Evolutionary conservation across 1,140 invertebrate genomes (phyloP).

Genomic region (Lordiphosa stackelbergi): DNA sequence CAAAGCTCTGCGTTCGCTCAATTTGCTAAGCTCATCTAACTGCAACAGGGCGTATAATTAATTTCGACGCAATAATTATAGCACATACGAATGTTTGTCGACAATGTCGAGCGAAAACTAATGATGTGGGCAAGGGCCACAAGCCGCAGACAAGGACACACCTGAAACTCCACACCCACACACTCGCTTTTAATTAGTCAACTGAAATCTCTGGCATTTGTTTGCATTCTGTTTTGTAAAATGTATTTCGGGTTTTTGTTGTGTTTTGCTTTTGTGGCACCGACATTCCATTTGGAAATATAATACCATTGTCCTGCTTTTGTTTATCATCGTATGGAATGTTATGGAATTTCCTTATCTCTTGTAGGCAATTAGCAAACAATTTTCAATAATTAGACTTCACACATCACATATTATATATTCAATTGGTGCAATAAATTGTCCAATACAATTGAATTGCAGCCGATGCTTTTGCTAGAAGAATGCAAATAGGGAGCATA

Average conservation of each 20-base stretch:
- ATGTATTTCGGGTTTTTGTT: background rate
- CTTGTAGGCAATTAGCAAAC: too few relatives aligned
- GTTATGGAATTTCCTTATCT: background rate
- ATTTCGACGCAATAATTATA: slow-evolving; percentile 62
- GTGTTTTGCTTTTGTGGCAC: background rate
- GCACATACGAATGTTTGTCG: slow-evolving; percentile 40
- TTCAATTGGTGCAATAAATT: slow-evolving; percentile 24
- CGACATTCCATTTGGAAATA: background rate
- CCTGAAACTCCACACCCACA: slow-evolving; percentile 6
- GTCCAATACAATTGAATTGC: slow-evolving; percentile 31
- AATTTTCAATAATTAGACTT: too few relatives aligned
- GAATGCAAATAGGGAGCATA: background rate
- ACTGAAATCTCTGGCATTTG: slow-evolving; percentile 32
- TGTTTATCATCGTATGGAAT: background rate
- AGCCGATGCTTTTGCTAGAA: background rate
- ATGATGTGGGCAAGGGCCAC: slow-evolving; percentile 19
- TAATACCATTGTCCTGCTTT: background rate
- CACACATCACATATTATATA: too few relatives aligned
- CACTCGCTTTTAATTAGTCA: slow-evolving; percentile 40
- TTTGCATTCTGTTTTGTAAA: slow-evolving; percentile 5
- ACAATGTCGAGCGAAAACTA: slow-evolving; percentile 19
- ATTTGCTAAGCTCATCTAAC: slow-evolving; percentile 22
- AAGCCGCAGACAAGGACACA: slow-evolving; percentile 17
- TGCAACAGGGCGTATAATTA: slow-evolving; percentile 64
- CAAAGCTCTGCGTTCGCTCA: slow-evolving; percentile 5